A percentile compares a stretch with the other conserved stretches of the same genome.
These are phyloP conservation scores for Keiferia lycopersicella DNA, from an alignment of 2,888 invertebrate genomes.

Conservation along the genomic window DNA sequence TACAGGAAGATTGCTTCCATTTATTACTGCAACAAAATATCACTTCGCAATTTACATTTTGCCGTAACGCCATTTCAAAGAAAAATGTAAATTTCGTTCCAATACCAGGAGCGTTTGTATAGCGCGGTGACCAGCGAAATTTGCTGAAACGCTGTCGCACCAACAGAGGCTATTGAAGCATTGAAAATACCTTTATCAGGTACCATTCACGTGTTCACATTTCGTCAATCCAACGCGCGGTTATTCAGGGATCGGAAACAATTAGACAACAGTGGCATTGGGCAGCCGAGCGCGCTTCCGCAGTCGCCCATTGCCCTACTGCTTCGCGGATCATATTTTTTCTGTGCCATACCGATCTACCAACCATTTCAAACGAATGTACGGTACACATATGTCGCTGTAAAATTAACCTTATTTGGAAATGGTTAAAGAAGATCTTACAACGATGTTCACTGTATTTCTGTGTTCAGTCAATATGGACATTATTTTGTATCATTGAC, in stretches of 20 bases:
- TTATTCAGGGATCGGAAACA: slow-evolving; percentile 79
- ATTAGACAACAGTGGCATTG: slow-evolving; percentile 78
- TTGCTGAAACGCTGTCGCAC: slow-evolving; percentile 33
- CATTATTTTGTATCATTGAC: slow-evolving; percentile 17
- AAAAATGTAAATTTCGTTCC: slow-evolving; percentile 7
- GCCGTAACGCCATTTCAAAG: slow-evolving; percentile 3
- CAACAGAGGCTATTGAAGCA: slow-evolving; percentile 47
- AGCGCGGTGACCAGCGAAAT: slow-evolving; percentile 29
- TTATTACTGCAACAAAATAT: slow-evolving; percentile 7
- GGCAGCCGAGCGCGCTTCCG: slow-evolving; percentile 77
- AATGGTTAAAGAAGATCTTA: neutral
- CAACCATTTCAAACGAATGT: slow-evolving; percentile 16
- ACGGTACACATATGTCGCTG: neutral
- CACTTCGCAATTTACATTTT: neutral
- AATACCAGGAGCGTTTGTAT: slow-evolving; percentile 18
- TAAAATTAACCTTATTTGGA: slow-evolving; percentile 7
- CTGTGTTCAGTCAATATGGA: slow-evolving; percentile 17
- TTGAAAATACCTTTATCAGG: slow-evolving; percentile 53
- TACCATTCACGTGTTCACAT: slow-evolving; percentile 70
- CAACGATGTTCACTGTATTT: neutral
- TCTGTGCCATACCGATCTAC: slow-evolving; percentile 23
- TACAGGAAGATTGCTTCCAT: neutral
- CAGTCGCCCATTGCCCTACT: slow-evolving; percentile 62
- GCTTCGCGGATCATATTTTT: slow-evolving; percentile 61
- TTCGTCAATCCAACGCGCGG: slow-evolving; percentile 69